These are phyloP conservation scores for Pimpla rufipes DNA, from an alignment of 2,888 invertebrate species.

Conservation along the genomic window DNA sequence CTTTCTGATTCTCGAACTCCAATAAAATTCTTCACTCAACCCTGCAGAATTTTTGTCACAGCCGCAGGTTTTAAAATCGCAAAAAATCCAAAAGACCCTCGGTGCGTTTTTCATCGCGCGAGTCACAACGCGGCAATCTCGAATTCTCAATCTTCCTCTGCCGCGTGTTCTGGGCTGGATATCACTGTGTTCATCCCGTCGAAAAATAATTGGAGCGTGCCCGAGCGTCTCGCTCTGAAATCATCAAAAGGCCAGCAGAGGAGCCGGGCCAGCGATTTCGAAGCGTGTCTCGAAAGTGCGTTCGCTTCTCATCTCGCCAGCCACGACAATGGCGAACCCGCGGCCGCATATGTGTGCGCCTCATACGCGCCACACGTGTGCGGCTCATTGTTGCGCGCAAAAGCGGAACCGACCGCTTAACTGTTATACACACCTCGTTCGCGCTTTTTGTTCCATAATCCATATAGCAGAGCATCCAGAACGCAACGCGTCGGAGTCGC, in stretches of 20 bases:
- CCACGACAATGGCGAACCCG: slow-evolving; percentile 20
- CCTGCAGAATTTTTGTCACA: no score
- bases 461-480: slow-evolving; percentile 25
- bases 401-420: slow-evolving; percentile 63
- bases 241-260: slow-evolving; percentile 46
- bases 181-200: slow-evolving; percentile 17
- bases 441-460: slow-evolving; percentile 53
- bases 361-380: slow-evolving; percentile 18
- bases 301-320: slow-evolving; percentile 46
- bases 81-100: not conserved
- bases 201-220: slow-evolving; percentile 60
- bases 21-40: no score
- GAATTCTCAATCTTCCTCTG: not conserved
- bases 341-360: not conserved
- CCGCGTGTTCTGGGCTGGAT: not conserved
- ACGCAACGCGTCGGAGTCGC: slow-evolving; percentile 13
- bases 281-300: slow-evolving; percentile 55
- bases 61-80: no score
- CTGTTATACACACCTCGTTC: slow-evolving; percentile 57
- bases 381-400: slow-evolving; percentile 60
- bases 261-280: slow-evolving; percentile 41
- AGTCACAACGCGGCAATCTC: not conserved
- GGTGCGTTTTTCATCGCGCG: not conserved
- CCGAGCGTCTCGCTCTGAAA: slow-evolving; percentile 60
- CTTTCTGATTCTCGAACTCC: no score